Base-by-base conservation (phyloP, 2,888 invertebrate genomes). In the Drosophila neutralis region DNA sequence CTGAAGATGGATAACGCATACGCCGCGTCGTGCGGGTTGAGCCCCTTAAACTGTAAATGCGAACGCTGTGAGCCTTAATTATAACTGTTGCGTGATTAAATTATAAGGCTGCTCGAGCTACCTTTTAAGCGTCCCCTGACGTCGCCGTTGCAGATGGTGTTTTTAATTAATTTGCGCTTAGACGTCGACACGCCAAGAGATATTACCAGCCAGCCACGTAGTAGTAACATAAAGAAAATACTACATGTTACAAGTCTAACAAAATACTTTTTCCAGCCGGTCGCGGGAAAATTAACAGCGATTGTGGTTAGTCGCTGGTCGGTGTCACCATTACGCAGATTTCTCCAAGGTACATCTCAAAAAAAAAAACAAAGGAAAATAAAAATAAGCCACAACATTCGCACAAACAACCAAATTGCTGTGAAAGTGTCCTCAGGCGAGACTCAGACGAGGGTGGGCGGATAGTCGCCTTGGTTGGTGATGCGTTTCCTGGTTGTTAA, bases 111-210 rank as follows among this genome's bases (percentile, higher is more conserved):
- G 52, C 65, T 61, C 54, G 53, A 53, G 36, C 48, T 65, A 29
- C 56, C 54, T 59, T 65, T 72, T 67, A 67, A 73, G 65, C 54
- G 60, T 59, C 48, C 69, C 56, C 31, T 31, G 42, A 24, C 33
- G 40, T 21, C 48, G 18, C 42, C 56, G 11, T 35, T 58, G 61
- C 68, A 79, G 73, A 70, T 85, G 88, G 70, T 83, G 78, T 76
- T 80, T 86, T 86, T 84, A 84, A 88, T 88, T 84, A 83, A 86
- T 86, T 78, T 65, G 60, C 66, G 72, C 71, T 77, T 76, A 71
- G 83, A 78, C 66, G 73, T 52, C 56, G 61, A 53, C 27, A 35
- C 33, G 57, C 57, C 58, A 71, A 71, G 80, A 85, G 59, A 80
- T 76, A 86, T 83, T 57, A 57, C 65, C 73, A 70, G 42, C 58